Base-by-base conservation (phyloP, 2,113 vertebrate genomes). In the Pollachius pollachius region DNA sequence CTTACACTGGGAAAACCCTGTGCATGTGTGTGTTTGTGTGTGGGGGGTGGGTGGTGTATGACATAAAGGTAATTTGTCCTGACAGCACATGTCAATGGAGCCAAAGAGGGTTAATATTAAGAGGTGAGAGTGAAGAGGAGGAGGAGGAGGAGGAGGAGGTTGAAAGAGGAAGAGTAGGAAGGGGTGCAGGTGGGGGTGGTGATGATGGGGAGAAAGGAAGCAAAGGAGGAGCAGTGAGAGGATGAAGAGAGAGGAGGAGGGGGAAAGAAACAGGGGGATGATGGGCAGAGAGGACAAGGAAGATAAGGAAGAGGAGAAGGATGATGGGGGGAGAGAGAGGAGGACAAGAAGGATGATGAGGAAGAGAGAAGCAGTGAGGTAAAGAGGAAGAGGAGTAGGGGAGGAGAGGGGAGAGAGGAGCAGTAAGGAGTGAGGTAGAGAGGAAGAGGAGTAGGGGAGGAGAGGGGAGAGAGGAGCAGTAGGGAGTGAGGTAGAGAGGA, bases 51-150 rank as follows among this genome's bases (percentile, higher is more conserved):
- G 4, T 72, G 62, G 68, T 41, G 34, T 62, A 81, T 81, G 86
- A 79, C 80, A 80, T 81, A 70, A 85, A 79, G 83, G 76, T 65
- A 73, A 88, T 82, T 67, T 76, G 69, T 70, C 70, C 66, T 80
- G 81, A 88, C 77, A 68, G 72, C 80, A 82, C 65, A 80, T 80
- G 81, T 87, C 80, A 78, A 69, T 81, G 74, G 81, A 75, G 69
- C 69, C 72, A 74, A 76, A 83, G 68, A 75, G 72, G 70, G 76
- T 83, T 83, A 83, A 85, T 83, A 77, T 64, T 69, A 73, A 82
- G 64, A 73, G 63, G 63, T 72, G 70, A 66, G 63, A 68, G 52
- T 60, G 58, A 25, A 58, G 61, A 18, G 21, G 52, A 62, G 4
- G 62, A 65, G 17, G 62, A n/a, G 17, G 17, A n/a, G 54, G 54